Conservation (phyloP, 2,113 vertebrate species). For the Lichenostomus cassidix region DNA sequence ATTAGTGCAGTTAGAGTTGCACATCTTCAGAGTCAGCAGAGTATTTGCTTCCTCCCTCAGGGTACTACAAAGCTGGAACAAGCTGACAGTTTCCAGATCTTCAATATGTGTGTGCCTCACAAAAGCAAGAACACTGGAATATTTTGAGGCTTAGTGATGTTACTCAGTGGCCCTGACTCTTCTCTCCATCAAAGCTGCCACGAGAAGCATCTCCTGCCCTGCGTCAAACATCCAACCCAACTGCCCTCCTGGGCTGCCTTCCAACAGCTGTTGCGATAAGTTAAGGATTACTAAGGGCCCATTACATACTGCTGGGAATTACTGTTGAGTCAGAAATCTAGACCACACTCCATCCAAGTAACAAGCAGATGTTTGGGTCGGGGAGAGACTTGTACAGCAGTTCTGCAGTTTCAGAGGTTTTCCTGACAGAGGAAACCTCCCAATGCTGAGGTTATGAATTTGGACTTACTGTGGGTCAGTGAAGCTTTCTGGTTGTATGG, state of each 20-base stretch:
- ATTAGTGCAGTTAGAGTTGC: not conserved
- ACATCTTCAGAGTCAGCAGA: slow-evolving; percentile 8
- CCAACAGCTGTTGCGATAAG: not conserved
- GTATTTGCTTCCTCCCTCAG: slow-evolving; percentile 26
- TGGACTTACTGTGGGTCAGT: not conserved
- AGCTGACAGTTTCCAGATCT: slow-evolving; percentile 27
- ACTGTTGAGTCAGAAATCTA: not conserved
- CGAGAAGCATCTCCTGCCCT: not conserved
- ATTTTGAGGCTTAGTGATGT: not conserved
- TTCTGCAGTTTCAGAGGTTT: not conserved
- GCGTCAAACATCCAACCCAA: not conserved
- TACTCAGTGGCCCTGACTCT: not conserved
- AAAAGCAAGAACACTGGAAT: not conserved
- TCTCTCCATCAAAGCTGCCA: not conserved
- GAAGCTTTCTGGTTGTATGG: not conserved
- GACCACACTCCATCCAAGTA: not conserved
- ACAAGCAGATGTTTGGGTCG: not conserved
- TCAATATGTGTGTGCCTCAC: not conserved
- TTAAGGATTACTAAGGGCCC: not conserved
- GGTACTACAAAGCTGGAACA: not conserved
- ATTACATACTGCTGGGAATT: not conserved
- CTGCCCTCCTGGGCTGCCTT: not conserved
- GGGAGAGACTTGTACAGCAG: not conserved
- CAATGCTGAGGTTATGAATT: not conserved
- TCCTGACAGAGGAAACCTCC: not conserved